These are phyloP conservation scores for Drosophila atripex DNA, from an alignment of 2,888 invertebrate genomes.

Conservation along the genomic window DNA sequence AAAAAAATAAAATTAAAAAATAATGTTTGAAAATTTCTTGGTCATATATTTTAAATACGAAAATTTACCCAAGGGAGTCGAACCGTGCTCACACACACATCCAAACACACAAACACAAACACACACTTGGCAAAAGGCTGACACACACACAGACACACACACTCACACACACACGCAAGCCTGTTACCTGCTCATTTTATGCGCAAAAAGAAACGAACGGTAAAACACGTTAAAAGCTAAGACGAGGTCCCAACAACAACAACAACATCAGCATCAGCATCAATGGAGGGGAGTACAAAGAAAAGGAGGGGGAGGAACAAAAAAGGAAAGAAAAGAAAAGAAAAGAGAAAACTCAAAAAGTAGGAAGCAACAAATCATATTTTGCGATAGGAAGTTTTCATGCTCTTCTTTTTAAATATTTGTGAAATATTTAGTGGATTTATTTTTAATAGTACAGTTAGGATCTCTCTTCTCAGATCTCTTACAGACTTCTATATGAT, in stretches of 20 bases:
- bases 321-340: constrained; percentile 7
- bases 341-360: constrained; percentile 21
- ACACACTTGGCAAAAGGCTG: neutral
- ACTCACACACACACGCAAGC: constrained; percentile 17
- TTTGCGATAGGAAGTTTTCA: neutral
- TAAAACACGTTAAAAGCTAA: constrained; percentile 77
- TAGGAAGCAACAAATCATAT: neutral
- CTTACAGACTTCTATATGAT: too few relatives aligned
- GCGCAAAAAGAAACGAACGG: constrained; percentile 73
- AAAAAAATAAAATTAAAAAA: constrained; percentile 67
- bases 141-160: constrained; percentile 21
- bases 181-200: constrained; percentile 67
- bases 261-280: constrained; percentile 35
- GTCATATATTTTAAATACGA: constrained; percentile 75
- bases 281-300: constrained; percentile 1
- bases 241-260: constrained; percentile 52
- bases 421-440: too few relatives aligned
- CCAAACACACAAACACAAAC: constrained; percentile 6
- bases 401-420: constrained; percentile 4
- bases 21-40: constrained; percentile 73
- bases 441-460: too few relatives aligned
- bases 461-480: too few relatives aligned
- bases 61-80: constrained; percentile 71
- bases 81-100: constrained; percentile 36
- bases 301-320: neutral